A percentile compares a stretch with the other conserved stretches of the same genome.
Evolutionary conservation across 2,113 vertebrate species (phyloP).

Genomic region (Hippopotamus amphibius): DNA sequence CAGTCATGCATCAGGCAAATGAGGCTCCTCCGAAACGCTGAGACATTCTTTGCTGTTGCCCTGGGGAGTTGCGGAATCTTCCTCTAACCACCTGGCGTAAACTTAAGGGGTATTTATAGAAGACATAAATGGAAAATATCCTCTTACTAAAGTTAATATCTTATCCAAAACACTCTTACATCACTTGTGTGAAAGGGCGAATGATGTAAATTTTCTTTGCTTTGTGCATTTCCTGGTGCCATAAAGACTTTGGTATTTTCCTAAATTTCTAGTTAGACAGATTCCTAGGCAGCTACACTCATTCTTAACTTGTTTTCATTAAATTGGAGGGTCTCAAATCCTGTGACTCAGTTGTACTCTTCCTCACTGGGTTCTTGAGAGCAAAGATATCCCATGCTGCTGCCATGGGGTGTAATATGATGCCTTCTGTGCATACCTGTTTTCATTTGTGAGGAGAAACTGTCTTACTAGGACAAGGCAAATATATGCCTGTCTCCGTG

Average conservation of each 20-base stretch:
- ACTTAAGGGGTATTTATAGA: constrained; percentile 58
- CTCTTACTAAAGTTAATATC: constrained; percentile 67
- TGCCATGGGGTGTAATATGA: not conserved
- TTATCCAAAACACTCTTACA: constrained; percentile 39
- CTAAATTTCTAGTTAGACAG: constrained; percentile 38
- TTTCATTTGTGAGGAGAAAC: constrained; percentile 1
- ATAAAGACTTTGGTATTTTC: not conserved
- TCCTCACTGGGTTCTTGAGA: not conserved
- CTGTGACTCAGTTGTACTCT: constrained; percentile 11
- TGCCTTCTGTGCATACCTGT: not conserved
- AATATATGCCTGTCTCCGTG: not conserved
- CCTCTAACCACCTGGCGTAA: constrained; percentile 38
- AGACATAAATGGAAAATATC: constrained; percentile 56
- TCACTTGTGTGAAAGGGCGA: not conserved
- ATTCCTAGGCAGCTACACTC: not conserved
- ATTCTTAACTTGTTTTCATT: not conserved
- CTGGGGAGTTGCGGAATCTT: constrained; percentile 43
- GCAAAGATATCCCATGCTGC: not conserved
- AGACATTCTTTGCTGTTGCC: not conserved
- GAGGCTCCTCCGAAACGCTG: constrained; percentile 39
- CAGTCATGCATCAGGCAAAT: constrained; percentile 61
- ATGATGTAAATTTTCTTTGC: constrained; percentile 50
- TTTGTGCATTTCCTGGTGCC: constrained; percentile 61
- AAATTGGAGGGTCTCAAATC: not conserved
- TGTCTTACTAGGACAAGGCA: not conserved